phyloP scores from a whole-genome alignment of 2,113 vertebrate species.

The Proteles cristata region DNA sequence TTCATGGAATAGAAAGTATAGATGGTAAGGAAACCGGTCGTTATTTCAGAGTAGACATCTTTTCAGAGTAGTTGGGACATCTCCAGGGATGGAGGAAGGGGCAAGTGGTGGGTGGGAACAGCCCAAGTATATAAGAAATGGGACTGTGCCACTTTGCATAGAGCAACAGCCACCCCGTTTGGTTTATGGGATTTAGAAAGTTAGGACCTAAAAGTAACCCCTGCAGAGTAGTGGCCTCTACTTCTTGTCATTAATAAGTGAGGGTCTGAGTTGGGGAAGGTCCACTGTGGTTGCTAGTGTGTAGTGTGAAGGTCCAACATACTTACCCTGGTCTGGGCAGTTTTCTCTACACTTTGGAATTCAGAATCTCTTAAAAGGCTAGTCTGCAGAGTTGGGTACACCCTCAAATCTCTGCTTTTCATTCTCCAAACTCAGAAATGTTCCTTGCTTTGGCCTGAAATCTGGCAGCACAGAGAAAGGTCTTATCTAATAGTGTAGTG shows the following conservation, averaged over 20 bases:
- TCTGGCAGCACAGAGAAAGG: neutral
- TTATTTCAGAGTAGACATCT: neutral
- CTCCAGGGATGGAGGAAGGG: neutral
- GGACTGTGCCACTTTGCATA: neutral
- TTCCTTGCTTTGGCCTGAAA: neutral
- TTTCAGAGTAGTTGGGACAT: neutral
- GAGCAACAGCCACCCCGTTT: neutral
- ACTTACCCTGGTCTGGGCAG: neutral
- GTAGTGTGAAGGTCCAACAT: neutral
- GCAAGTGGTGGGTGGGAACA: neutral
- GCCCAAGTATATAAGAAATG: neutral
- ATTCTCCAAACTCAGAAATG: neutral
- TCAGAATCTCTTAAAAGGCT: neutral
- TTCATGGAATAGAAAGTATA: neutral
- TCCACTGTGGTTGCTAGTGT: neutral
- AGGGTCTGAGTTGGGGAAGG: no score
- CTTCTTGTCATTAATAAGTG: neutral
- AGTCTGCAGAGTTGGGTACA: neutral
- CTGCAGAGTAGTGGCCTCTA: neutral
- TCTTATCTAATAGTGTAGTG: neutral
- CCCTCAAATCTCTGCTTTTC: neutral
- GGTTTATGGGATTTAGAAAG: neutral
- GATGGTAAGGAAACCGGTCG: neutral
- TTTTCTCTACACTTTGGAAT: neutral
- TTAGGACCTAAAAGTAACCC: neutral